These are phyloP conservation scores for Chalcis sispes DNA, from an alignment of 2,888 invertebrate species.

Conservation along the genomic window DNA sequence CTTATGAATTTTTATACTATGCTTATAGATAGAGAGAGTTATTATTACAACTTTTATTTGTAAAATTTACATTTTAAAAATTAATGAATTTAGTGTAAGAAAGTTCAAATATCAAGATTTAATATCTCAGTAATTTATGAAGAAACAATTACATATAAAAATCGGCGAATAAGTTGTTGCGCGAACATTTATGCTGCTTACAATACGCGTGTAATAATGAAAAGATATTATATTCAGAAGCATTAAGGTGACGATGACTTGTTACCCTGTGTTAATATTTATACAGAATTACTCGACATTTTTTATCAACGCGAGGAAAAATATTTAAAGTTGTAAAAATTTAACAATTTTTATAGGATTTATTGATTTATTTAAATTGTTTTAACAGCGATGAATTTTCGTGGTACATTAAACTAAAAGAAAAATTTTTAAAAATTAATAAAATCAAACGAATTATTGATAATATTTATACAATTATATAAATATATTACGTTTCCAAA, in stretches of 20 bases:
- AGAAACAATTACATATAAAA: conserved; percentile 4
- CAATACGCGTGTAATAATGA: conserved; percentile 56
- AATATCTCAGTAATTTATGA: not conserved
- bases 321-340: conserved; percentile 37
- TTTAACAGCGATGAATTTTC: not conserved
- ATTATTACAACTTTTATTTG: no score
- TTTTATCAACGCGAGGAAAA: conserved; percentile 51
- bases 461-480: no score
- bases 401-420: conserved; percentile 5
- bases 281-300: conserved; percentile 64
- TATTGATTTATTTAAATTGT: no score
- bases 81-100: not conserved
- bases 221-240: conserved; percentile 66
- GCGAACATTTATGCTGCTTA: conserved; percentile 40
- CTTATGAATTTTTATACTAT: no score
- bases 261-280: conserved; percentile 71
- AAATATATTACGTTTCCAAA: no score
- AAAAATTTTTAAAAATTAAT: not conserved
- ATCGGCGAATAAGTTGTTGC: conserved; percentile 19
- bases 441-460: not conserved
- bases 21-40: no score
- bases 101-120: not conserved
- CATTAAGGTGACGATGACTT: conserved; percentile 71
- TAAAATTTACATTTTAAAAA: not conserved
- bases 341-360: not conserved